Evolutionary conservation across 1,140 invertebrate species (phyloP), one percentile per base, ranked within the genome.

Genomic region (Drosophila hydei): DNA sequence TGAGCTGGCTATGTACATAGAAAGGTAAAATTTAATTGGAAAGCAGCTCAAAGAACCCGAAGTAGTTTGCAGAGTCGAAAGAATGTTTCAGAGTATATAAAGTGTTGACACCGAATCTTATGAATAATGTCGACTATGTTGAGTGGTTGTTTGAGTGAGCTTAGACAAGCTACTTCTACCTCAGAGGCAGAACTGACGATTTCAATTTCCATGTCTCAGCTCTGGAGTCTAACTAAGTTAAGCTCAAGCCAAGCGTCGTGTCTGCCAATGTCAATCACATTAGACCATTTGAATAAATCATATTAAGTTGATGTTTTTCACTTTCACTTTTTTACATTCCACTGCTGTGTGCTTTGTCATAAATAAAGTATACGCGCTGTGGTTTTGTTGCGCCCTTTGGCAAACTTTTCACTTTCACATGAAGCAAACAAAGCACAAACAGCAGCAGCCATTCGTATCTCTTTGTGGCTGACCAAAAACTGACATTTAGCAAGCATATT

Each of bases 401-500:
- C 0, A 47, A 72, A 68, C 48, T 59, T 75, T 72, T 60, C 65
- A 75, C 54, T 60, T 54, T 65, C 47, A 54, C 47, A 36, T 38
- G 51, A 69, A 23, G 18, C 43, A 52, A 70, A 70, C 65, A 70
- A 69, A 51, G 33, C 36, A 54, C 12, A 18, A n/a, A n/a, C n/a
- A 19, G 23, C 21, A 14, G 14, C 25, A 19, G 12, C 38, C 30
- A 59, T 59, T 65, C 69, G 27, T 50, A 54, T 58, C 50, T 40
- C 30, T 36, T 56, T 72, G 70, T 16, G 70, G 70, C 56, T 68
- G 42, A 42, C 64, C 64, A 61, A 51, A 72, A 54, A 59, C 45
- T 68, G 70, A 69, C 74, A 69, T 76, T 76, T 69, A 55, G 70
- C 70, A 73, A 69, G 54, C 43, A 76, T 76, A 73, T 76, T 76